A percentile compares a stretch with the other conserved stretches of the same genome.
phyloP scores from a whole-genome alignment of 2,113 vertebrate genomes.

The Otocyon megalotis region DNA sequence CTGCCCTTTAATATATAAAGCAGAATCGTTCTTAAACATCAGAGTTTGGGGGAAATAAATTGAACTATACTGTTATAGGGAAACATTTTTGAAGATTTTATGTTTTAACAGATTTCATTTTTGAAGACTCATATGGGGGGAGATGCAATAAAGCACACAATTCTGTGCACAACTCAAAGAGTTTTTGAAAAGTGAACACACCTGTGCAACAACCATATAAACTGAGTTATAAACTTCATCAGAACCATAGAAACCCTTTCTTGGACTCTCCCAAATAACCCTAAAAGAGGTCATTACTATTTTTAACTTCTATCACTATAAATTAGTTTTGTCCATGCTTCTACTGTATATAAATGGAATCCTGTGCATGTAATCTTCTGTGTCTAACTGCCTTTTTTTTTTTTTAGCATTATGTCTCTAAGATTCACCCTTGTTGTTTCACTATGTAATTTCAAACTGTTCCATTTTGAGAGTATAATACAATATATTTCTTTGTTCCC shows the following conservation, averaged over 20 bases:
- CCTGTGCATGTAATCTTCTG: background rate
- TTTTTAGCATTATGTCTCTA: background rate
- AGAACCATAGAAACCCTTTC: background rate
- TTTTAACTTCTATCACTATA: background rate
- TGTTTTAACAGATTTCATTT: background rate
- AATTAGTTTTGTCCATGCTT: background rate
- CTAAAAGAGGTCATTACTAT: background rate
- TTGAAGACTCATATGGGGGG: background rate
- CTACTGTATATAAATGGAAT: background rate
- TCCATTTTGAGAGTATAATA: background rate
- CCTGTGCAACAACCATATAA: background rate
- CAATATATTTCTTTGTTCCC: background rate
- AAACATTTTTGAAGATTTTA: background rate
- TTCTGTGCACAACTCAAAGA: background rate
- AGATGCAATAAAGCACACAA: background rate
- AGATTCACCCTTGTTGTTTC: background rate
- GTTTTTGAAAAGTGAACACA: background rate
- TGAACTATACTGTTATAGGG: background rate
- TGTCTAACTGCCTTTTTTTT: background rate
- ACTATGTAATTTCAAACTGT: background rate
- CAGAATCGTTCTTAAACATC: background rate
- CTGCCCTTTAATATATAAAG: background rate
- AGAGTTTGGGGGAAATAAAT: background rate
- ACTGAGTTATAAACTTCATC: background rate
- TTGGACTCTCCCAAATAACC: background rate